Base-by-base conservation (phyloP, 1,140 invertebrate genomes). In the Polyergus mexicanus region DNA sequence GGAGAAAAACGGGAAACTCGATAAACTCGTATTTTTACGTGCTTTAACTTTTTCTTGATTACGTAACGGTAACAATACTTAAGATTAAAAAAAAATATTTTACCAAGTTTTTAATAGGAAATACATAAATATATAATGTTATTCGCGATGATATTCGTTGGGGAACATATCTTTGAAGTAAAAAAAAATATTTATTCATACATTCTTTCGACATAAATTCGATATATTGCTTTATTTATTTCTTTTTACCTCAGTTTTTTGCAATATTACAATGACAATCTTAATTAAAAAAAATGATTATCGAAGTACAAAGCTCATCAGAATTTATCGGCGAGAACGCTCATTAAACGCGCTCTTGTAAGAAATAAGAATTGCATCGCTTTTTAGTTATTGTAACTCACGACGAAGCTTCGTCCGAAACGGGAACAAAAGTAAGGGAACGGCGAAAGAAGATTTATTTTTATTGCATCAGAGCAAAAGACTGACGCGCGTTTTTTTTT, bases 341-440 rank as follows among this genome's bases (percentile, higher is more conserved):
- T 60, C 58, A 28, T 74, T 35, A 44, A 72, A 44, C 56, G 54
- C 38, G 68, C 54, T 56, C n/a, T 60, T 81, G 60, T 58, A 81
- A 41, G 32, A 80, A 41, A 54, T 69, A 68, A 35, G 66, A 25
- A 19, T 32, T 1, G 63, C 38, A 56, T 66, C 66, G 38, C 68
- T 88, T 80, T 58, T 80, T 58, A 65, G 66, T 74, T 60, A 72
- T 41, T 77, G 3, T 32, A 58, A 51, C 62, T 83, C 41, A 60
- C 47, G 78, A 51, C 62, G 51, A 88, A 74, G 35, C 54, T 78
- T 89, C 88, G 88, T 88, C 87, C 74, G 68, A 86, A 81, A 38
- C 72, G 84, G 88, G 88, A 89, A 76, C 88, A 89, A 88, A 85
- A 86, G 51, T 86, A 89, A 89, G 65, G 84, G 69, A 88, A 88